Evolutionary conservation across 2,888 invertebrate genomes (phyloP).

Genomic region (Andrena fulva): DNA sequence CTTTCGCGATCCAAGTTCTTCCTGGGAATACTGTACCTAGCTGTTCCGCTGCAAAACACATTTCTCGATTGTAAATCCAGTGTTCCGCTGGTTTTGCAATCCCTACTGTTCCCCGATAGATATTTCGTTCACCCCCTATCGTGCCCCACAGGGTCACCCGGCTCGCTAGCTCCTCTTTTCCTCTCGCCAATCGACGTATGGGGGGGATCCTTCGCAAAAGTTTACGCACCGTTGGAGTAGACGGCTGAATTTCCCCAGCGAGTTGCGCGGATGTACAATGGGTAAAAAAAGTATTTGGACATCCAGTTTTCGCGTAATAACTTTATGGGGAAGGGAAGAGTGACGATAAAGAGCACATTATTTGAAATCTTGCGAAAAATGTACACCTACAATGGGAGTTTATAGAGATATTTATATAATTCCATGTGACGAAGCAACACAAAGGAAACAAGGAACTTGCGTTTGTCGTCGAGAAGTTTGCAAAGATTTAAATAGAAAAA

Average conservation of each 20-base stretch:
- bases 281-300: constrained; percentile 4
- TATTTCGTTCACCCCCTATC: constrained; percentile 56
- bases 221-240: constrained; percentile 74
- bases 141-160: constrained; percentile 58
- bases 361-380: neutral
- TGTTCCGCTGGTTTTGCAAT: constrained; percentile 61
- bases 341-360: neutral
- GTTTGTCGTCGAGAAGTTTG: too few relatives aligned
- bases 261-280: constrained; percentile 57
- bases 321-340: neutral
- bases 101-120: constrained; percentile 59
- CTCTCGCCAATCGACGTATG: constrained; percentile 58
- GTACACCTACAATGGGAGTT: neutral
- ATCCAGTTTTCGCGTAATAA: neutral
- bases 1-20: constrained; percentile 51
- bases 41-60: constrained; percentile 55
- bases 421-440: neutral
- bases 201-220: constrained; percentile 73
- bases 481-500: too few relatives aligned
- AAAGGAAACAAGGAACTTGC: neutral
- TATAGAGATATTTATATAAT: neutral
- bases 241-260: constrained; percentile 79
- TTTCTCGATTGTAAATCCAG: constrained; percentile 68
- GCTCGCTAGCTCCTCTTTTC: constrained; percentile 50
- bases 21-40: constrained; percentile 9